A percentile compares a stretch with the other conserved stretches of the same genome.
These are phyloP conservation scores for Eristalinus sepulchralis DNA, from an alignment of 2,888 invertebrate species.

Conservation along the genomic window DNA sequence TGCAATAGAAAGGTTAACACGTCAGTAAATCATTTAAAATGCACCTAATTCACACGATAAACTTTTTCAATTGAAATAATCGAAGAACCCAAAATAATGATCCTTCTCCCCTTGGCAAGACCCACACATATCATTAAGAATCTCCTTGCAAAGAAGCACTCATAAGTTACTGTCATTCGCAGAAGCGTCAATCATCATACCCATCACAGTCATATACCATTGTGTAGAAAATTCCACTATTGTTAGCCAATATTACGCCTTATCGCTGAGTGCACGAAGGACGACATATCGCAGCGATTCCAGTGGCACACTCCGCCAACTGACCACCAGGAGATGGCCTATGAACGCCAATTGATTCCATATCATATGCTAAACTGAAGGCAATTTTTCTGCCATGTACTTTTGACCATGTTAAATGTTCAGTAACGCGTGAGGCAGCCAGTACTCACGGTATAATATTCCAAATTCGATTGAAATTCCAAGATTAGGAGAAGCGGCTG, in stretches of 20 bases:
- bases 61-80: too few relatives aligned
- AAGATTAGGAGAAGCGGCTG: constrained; percentile 64
- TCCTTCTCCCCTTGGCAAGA: background rate
- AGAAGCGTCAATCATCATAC: constrained; percentile 52
- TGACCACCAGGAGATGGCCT: background rate
- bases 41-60: background rate
- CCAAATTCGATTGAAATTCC: constrained; percentile 65
- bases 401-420: constrained; percentile 41
- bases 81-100: background rate
- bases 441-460: constrained; percentile 54
- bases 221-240: constrained; percentile 47
- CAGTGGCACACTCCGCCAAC: background rate
- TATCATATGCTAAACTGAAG: constrained; percentile 51
- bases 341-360: constrained; percentile 43
- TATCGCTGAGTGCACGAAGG: constrained; percentile 32
- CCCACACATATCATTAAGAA: background rate
- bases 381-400: constrained; percentile 46
- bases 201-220: constrained; percentile 46
- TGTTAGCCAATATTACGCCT: constrained; percentile 39
- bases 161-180: constrained; percentile 42
- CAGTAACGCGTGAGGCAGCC: constrained; percentile 51
- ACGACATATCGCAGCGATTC: constrained; percentile 48
- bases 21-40: too few relatives aligned
- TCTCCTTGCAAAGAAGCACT: background rate
- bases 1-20: too few relatives aligned